phyloP scores from a whole-genome alignment of 2,797 vertebrate genomes.

The Anableps anableps region DNA sequence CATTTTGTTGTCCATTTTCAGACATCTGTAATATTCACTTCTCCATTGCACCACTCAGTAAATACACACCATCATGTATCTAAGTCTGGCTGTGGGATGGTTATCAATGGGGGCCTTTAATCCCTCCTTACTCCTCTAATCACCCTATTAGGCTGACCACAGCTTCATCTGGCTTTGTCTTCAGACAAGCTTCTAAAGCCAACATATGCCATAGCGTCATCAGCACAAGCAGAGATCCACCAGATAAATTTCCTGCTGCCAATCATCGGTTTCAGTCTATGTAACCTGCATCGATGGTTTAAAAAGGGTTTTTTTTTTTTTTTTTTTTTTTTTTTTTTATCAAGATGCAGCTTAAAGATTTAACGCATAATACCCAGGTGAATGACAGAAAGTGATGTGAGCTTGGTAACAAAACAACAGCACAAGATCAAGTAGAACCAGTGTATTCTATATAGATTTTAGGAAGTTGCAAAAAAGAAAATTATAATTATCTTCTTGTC shows the following conservation, averaged over 20 bases:
- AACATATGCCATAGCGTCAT: not conserved
- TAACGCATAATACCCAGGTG: not conserved
- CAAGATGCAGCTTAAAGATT: not conserved
- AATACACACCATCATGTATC: slow-evolving; percentile 27
- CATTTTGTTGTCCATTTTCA: slow-evolving; percentile 3
- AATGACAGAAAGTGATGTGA: not conserved
- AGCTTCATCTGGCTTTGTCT: slow-evolving; percentile 37
- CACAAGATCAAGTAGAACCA: not conserved
- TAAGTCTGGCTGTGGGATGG: slow-evolving; percentile 27
- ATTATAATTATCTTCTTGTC: not conserved
- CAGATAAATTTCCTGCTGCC: not conserved
- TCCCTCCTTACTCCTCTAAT: slow-evolving; percentile 46
- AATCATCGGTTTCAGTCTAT: slow-evolving; percentile 8
- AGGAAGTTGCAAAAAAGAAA: not conserved
- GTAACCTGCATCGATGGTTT: no score
- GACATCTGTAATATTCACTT: slow-evolving; percentile 3
- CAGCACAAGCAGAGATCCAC: not conserved
- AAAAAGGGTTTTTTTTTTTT: not conserved
- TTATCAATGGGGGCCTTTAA: slow-evolving; percentile 33
- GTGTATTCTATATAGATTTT: not conserved
- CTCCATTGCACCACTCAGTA: not conserved
- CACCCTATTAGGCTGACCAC: slow-evolving; percentile 13
- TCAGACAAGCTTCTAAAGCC: slow-evolving; percentile 17
- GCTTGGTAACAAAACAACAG: not conserved
- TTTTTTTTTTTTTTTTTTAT: not conserved